phyloP scores from a whole-genome alignment of 2,888 invertebrate species.

The Drosophila neonasuta region DNA sequence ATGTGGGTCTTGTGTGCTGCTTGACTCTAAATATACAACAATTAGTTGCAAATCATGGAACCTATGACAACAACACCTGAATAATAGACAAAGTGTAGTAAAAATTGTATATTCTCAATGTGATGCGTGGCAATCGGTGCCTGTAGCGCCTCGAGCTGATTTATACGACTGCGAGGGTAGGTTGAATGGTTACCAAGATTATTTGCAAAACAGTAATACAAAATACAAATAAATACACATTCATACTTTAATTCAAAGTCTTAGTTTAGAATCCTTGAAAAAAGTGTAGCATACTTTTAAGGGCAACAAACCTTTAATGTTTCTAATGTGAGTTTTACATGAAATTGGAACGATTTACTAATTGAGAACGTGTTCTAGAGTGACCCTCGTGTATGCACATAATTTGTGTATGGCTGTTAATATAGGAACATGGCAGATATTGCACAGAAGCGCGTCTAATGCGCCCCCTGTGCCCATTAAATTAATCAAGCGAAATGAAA shows the following conservation, averaged over 20 bases:
- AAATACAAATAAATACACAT: too few relatives aligned
- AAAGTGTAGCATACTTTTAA: not conserved
- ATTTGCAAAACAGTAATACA: not conserved
- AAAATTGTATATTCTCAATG: slow-evolving; percentile 42
- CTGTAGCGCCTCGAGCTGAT: slow-evolving; percentile 43
- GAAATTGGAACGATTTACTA: not conserved
- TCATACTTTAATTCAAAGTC: too few relatives aligned
- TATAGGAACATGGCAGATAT: slow-evolving; percentile 31
- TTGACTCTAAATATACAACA: slow-evolving; percentile 69
- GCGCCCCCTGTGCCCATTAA: slow-evolving; percentile 60
- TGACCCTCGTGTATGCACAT: slow-evolving; percentile 37
- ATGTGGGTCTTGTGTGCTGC: slow-evolving; percentile 62
- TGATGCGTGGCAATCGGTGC: slow-evolving; percentile 71
- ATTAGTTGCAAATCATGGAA: slow-evolving; percentile 66
- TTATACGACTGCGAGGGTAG: slow-evolving; percentile 35
- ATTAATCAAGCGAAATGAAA: slow-evolving; percentile 76
- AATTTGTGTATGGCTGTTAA: slow-evolving; percentile 40
- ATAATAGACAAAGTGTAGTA: slow-evolving; percentile 50
- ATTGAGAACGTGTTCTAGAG: not conserved
- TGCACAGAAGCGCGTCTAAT: slow-evolving; percentile 66
- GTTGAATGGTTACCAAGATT: not conserved
- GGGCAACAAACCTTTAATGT: not conserved
- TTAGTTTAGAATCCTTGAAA: not conserved
- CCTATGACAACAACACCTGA: slow-evolving; percentile 76
- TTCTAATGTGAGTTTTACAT: not conserved